Evolutionary conservation across 2,113 vertebrate species (phyloP).

Genomic region (Dicentrarchus labrax): DNA sequence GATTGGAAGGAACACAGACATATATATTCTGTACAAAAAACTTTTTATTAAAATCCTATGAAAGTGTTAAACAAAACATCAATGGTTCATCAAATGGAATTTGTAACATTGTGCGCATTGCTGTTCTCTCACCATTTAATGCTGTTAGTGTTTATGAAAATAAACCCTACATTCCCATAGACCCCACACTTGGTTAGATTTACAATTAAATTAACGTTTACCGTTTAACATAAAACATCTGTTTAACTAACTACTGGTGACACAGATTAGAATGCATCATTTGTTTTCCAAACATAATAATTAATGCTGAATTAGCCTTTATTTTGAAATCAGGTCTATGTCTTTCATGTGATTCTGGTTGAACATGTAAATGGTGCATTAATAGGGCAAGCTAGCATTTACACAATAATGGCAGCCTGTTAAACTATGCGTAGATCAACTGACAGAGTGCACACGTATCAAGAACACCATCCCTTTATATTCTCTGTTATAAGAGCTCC

Average conservation of each 20-base stretch:
- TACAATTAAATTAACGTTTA: neutral
- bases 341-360: neutral
- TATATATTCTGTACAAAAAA: neutral
- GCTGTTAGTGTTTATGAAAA: conserved; percentile 17
- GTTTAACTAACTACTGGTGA: neutral
- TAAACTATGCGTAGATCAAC: too few relatives aligned
- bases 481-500: too few relatives aligned
- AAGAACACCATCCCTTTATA: too few relatives aligned
- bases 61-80: neutral
- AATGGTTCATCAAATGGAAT: neutral
- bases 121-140: neutral
- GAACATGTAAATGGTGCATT: too few relatives aligned
- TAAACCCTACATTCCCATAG: neutral
- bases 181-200: neutral
- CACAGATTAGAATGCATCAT: neutral
- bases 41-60: conserved; percentile 16
- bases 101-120: neutral
- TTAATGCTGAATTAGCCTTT: neutral
- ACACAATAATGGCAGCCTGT: too few relatives aligned
- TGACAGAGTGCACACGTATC: too few relatives aligned
- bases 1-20: neutral
- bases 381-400: too few relatives aligned
- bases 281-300: neutral
- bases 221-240: neutral
- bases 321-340: neutral